phyloP scores from a whole-genome alignment of 2,113 vertebrate species.

The Suncus etruscus region DNA sequence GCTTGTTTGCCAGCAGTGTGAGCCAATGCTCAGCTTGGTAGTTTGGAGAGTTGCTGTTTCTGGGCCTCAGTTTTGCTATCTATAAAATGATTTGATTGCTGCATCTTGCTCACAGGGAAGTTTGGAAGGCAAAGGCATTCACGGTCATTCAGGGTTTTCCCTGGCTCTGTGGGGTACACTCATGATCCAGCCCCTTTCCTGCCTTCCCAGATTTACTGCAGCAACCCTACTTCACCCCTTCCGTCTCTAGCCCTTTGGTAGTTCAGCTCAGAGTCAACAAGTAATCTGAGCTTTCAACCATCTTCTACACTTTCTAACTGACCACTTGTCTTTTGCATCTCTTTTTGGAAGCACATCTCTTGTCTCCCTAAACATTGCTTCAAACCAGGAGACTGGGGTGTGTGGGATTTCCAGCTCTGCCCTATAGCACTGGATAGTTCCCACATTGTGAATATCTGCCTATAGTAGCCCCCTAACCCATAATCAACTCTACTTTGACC shows the following conservation, averaged over 20 bases:
- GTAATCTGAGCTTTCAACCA: too few relatives aligned
- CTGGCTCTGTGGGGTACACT: rapidly evolving
- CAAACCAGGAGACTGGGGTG: too few relatives aligned
- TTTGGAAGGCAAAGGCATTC: not conserved
- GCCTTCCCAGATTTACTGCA: not conserved
- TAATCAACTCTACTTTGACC: too few relatives aligned
- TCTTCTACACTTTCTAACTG: not conserved
- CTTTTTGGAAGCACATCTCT: not conserved
- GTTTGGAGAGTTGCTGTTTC: not conserved
- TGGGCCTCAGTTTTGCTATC: too few relatives aligned
- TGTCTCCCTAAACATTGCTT: too few relatives aligned
- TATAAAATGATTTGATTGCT: too few relatives aligned
- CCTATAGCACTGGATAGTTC: too few relatives aligned
- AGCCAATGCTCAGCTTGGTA: not conserved
- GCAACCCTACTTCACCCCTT: rapidly evolving
- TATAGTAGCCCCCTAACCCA: too few relatives aligned
- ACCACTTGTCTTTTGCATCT: rapidly evolving
- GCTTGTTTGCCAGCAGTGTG: not conserved
- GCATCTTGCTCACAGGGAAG: not conserved
- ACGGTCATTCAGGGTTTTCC: not conserved
- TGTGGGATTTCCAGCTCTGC: too few relatives aligned
- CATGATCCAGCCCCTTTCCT: not conserved
- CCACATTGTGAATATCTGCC: too few relatives aligned
- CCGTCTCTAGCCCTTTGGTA: rapidly evolving
- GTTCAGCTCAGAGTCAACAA: not conserved